phyloP scores from a whole-genome alignment of 2,888 invertebrate species.

The Cephus rjabovi region DNA sequence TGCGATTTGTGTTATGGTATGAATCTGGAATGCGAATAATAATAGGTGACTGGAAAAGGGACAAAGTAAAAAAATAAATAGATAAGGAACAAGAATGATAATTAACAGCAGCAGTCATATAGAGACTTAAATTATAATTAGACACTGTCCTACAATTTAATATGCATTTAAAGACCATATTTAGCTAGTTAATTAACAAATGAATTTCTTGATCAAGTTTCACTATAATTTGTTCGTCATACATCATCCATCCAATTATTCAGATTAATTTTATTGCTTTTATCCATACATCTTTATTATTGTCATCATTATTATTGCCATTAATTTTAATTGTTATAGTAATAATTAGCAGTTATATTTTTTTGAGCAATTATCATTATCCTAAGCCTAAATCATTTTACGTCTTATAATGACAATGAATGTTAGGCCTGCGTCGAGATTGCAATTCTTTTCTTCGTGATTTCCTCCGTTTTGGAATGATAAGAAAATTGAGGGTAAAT shows the following conservation, averaged over 20 bases:
- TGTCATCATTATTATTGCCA: background rate
- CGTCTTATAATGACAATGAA: no score
- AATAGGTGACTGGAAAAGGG: constrained; percentile 6
- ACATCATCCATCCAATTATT: background rate
- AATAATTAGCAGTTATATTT: background rate
- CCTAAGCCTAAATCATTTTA: no score
- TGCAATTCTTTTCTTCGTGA: no score
- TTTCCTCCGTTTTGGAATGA: no score
- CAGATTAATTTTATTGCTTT: background rate
- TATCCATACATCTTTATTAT: background rate
- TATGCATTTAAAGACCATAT: constrained; percentile 41
- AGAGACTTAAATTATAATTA: constrained; percentile 19
- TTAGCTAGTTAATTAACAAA: background rate
- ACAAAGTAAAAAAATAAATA: constrained; percentile 11
- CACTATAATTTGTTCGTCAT: background rate
- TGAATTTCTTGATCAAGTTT: background rate
- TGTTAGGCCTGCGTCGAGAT: no score
- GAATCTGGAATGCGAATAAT: background rate
- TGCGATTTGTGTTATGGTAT: constrained; percentile 11
- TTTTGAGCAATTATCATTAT: no score
- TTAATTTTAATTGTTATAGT: background rate
- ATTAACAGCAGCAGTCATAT: constrained; percentile 10
- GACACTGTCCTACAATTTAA: constrained; percentile 41
- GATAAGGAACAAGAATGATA: constrained; percentile 9
- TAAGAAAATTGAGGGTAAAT: no score